Evolutionary conservation across 2,888 invertebrate genomes (phyloP).

Genomic region (Sphecodes monilicornis): DNA sequence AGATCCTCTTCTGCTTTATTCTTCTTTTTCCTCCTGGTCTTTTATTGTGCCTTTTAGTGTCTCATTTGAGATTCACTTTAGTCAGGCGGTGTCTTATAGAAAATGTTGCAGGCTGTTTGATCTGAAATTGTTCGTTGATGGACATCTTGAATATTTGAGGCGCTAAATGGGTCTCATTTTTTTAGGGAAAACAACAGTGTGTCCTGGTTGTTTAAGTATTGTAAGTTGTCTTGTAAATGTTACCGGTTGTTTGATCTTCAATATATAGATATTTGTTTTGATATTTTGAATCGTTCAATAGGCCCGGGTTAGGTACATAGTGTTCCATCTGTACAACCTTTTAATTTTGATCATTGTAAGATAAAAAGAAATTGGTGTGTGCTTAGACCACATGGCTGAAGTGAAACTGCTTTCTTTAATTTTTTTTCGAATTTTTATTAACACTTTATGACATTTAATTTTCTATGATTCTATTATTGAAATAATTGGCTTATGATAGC

Average conservation of each 20-base stretch:
- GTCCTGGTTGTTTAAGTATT: too few relatives aligned
- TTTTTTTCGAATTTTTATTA: too few relatives aligned
- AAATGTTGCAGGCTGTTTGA: background rate
- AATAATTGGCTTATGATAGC: too few relatives aligned
- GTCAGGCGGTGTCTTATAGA: background rate
- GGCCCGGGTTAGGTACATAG: too few relatives aligned
- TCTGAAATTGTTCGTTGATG: background rate
- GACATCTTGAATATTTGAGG: background rate
- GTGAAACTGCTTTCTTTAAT: too few relatives aligned
- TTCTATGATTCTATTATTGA: too few relatives aligned
- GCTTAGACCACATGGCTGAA: too few relatives aligned
- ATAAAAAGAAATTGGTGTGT: too few relatives aligned
- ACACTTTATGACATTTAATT: too few relatives aligned
- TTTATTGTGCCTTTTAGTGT: background rate
- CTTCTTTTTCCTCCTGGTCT: background rate
- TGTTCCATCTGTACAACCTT: too few relatives aligned
- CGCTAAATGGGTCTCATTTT: background rate
- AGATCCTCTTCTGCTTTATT: background rate
- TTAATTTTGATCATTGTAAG: too few relatives aligned
- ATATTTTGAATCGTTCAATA: background rate
- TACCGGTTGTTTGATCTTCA: background rate
- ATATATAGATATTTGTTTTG: background rate
- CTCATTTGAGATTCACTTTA: background rate
- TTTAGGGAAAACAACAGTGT: background rate
- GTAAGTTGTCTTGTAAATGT: too few relatives aligned